phyloP scores from a whole-genome alignment of 2,113 vertebrate species.

The Cariama cristata region DNA sequence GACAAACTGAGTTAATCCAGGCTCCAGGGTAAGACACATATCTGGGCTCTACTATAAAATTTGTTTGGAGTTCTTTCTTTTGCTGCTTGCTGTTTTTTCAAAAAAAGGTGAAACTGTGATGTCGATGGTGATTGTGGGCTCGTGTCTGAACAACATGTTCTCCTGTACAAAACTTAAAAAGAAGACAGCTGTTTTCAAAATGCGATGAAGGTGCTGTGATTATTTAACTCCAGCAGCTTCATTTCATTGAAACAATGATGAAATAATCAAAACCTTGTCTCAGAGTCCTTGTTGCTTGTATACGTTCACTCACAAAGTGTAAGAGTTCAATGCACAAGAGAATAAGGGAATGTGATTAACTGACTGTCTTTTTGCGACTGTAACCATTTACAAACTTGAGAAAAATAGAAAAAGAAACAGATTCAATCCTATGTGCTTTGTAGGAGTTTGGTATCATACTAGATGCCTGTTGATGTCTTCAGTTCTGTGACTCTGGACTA shows the following conservation, averaged over 20 bases:
- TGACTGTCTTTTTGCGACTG: not conserved
- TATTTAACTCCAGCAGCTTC: not conserved
- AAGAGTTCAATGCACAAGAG: not conserved
- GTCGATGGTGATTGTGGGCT: not conserved
- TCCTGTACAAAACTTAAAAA: not conserved
- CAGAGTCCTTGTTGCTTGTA: not conserved
- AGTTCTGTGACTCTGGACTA: not conserved
- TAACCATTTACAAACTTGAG: not conserved
- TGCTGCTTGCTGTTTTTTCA: not conserved
- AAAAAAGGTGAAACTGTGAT: not conserved
- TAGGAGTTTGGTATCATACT: not conserved
- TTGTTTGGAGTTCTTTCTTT: not conserved
- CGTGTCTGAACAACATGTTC: not conserved
- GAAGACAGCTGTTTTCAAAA: constrained; percentile 19
- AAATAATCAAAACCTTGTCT: constrained; percentile 4
- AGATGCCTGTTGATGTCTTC: not conserved
- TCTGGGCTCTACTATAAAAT: not conserved
- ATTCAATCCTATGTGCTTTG: not conserved
- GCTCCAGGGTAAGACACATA: not conserved
- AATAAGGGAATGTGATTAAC: not conserved
- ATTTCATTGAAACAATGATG: not conserved
- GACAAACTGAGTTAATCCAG: not conserved
- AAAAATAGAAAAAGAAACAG: not conserved
- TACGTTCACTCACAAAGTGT: not conserved
- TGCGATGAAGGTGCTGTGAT: not conserved